These are phyloP conservation scores for Aethina tumida DNA, from an alignment of 1,140 invertebrate species.

Conservation along the genomic window DNA sequence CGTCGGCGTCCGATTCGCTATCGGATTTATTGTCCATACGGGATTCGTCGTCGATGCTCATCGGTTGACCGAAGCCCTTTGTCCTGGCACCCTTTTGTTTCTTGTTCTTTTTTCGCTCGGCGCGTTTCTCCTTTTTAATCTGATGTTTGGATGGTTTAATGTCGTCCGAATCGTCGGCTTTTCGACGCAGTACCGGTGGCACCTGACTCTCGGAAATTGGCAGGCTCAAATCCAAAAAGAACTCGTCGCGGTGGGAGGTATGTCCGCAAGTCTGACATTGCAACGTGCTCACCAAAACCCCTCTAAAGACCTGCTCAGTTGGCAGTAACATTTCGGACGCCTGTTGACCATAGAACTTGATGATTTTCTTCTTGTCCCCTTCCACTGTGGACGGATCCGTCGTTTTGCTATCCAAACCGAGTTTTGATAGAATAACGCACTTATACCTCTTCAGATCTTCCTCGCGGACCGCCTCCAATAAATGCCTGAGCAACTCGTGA, in stretches of 20 bases:
- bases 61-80: conserved; percentile 7
- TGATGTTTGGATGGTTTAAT: conserved; percentile 55
- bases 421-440: conserved; percentile 58
- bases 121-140: conserved; percentile 55
- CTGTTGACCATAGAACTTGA: conserved; percentile 74
- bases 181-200: conserved; percentile 39
- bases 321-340: conserved; percentile 69
- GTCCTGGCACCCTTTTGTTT: conserved; percentile 25
- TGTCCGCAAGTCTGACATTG: conserved; percentile 82
- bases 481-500: conserved; percentile 84
- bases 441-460: conserved; percentile 67
- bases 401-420: conserved; percentile 42
- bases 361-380: conserved; percentile 59
- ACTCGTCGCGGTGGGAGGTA: conserved; percentile 77
- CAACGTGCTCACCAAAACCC: conserved; percentile 79
- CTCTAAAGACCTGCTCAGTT: conserved; percentile 79
- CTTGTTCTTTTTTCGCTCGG: conserved; percentile 45
- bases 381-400: conserved; percentile 59
- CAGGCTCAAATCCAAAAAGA: conserved; percentile 86
- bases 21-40: conserved; percentile 44
- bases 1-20: conserved; percentile 63
- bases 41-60: conserved; percentile 8
- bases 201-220: conserved; percentile 70
- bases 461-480: conserved; percentile 73
- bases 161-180: conserved; percentile 40